phyloP scores from a whole-genome alignment of 2,888 invertebrate genomes.

The Plutella xylostella region DNA sequence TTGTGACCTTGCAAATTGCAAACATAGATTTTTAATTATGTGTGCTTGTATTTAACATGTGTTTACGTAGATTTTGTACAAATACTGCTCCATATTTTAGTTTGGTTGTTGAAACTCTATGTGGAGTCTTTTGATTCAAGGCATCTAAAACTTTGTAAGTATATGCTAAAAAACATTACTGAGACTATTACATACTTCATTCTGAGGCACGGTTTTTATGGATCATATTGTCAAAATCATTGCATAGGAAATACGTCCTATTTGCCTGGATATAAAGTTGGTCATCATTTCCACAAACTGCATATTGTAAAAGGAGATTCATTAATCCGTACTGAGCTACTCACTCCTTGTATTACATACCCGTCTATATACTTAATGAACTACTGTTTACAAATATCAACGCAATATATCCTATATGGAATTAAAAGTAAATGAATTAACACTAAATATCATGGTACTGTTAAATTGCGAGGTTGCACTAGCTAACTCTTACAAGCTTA shows the following conservation, averaged over 20 bases:
- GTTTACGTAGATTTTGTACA: conserved; percentile 7
- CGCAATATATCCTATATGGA: conserved; percentile 58
- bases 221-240: too few species aligned
- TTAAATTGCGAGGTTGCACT: conserved; percentile 58
- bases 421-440: conserved; percentile 41
- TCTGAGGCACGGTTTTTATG: too few species aligned
- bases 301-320: conserved; percentile 51
- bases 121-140: too few species aligned
- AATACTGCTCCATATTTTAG: too few species aligned
- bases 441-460: conserved; percentile 40
- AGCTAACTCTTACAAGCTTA: conserved; percentile 42
- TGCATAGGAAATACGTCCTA: too few species aligned
- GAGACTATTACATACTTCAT: too few species aligned
- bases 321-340: conserved; percentile 21
- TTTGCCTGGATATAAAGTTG: too few species aligned
- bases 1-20: conserved; percentile 41
- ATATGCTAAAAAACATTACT: too few species aligned
- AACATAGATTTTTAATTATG: conserved; percentile 10
- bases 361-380: conserved; percentile 47
- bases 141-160: too few species aligned
- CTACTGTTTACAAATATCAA: conserved; percentile 42
- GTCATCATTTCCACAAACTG: too few species aligned
- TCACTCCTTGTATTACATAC: conserved; percentile 35
- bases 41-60: background rate
- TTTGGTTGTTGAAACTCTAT: too few species aligned